Percentiles rank a stretch among this genome's conserved stretches.
phyloP scores from a whole-genome alignment of 2,888 invertebrate genomes.

The Anthrax anthrax region DNA sequence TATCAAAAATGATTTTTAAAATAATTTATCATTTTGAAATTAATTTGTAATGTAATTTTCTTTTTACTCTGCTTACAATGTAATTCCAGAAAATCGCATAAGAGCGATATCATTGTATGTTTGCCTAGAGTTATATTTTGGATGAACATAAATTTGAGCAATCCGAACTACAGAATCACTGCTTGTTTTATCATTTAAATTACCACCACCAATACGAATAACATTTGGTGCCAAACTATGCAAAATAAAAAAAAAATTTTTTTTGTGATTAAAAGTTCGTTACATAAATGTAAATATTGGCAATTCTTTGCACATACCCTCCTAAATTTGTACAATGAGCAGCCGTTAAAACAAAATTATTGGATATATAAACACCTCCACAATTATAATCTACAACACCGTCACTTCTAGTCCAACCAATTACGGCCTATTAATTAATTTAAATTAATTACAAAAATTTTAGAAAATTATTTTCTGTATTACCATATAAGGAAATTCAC shows the following conservation, averaged over 20 bases:
- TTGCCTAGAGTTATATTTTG: background rate
- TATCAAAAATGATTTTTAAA: too few species aligned
- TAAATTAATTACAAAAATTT: background rate
- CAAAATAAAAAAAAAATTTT: too few species aligned
- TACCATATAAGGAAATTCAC: slow-evolving; percentile 4
- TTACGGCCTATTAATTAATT: slow-evolving; percentile 23
- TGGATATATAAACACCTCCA: slow-evolving; percentile 31
- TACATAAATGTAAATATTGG: background rate
- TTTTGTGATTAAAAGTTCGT: too few species aligned
- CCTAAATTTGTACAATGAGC: slow-evolving; percentile 21
- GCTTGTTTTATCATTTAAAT: background rate
- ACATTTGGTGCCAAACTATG: background rate
- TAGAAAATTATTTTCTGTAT: background rate
- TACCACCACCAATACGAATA: slow-evolving; percentile 2
- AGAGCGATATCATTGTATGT: slow-evolving; percentile 9
- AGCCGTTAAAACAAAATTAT: slow-evolving; percentile 25
- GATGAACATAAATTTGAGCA: slow-evolving; percentile 2
- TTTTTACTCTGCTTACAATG: slow-evolving; percentile 1
- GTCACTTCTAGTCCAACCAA: slow-evolving; percentile 16
- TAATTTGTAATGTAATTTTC: too few species aligned
- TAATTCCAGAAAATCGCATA: background rate
- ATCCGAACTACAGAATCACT: background rate
- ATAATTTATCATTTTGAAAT: too few species aligned
- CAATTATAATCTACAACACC: slow-evolving; percentile 20
- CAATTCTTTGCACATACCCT: slow-evolving; percentile 1